A percentile compares a stretch with the other conserved stretches of the same genome.
Conservation (phyloP, 1,140 invertebrate species). For the Drosophila nasuta region DNA sequence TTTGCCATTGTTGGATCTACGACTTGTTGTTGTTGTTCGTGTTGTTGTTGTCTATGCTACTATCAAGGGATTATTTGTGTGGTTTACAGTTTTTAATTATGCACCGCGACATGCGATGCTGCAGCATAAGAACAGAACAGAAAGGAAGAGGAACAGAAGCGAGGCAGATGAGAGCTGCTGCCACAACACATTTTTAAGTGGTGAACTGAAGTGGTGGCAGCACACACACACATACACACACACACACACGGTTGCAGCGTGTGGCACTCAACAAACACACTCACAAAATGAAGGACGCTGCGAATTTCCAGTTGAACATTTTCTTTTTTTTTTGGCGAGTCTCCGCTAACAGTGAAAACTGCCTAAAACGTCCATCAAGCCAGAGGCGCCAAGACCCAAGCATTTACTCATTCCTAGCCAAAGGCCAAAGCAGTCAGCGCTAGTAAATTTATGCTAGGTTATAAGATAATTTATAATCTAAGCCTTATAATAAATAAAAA, state of each 20-base stretch:
- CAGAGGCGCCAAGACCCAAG: too few relatives aligned
- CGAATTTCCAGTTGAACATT: neutral
- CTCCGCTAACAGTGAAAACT: neutral
- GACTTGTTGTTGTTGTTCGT: slow-evolving; percentile 34
- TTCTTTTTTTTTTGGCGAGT: slow-evolving; percentile 9
- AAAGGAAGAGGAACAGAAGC: neutral
- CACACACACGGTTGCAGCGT: neutral
- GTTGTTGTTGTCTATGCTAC: slow-evolving; percentile 46
- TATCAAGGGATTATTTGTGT: slow-evolving; percentile 81
- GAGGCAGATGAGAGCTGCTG: slow-evolving; percentile 31
- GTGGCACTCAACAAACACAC: neutral
- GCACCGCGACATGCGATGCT: slow-evolving; percentile 66
- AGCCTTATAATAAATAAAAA: too few relatives aligned
- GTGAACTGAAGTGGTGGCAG: slow-evolving; percentile 69
- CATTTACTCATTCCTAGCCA: too few relatives aligned
- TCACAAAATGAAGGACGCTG: slow-evolving; percentile 48
- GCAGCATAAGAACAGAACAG: neutral
- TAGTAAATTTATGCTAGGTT: too few relatives aligned
- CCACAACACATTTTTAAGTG: slow-evolving; percentile 50
- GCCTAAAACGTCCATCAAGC: neutral
- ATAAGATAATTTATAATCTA: too few relatives aligned
- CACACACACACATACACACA: slow-evolving; percentile 33
- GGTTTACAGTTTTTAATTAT: slow-evolving; percentile 82
- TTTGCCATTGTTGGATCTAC: slow-evolving; percentile 33
- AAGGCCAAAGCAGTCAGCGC: too few relatives aligned